Evolutionary conservation across 2,113 vertebrate genomes (phyloP), one percentile per base, ranked within the genome.

Genomic region (Octodon degus): DNA sequence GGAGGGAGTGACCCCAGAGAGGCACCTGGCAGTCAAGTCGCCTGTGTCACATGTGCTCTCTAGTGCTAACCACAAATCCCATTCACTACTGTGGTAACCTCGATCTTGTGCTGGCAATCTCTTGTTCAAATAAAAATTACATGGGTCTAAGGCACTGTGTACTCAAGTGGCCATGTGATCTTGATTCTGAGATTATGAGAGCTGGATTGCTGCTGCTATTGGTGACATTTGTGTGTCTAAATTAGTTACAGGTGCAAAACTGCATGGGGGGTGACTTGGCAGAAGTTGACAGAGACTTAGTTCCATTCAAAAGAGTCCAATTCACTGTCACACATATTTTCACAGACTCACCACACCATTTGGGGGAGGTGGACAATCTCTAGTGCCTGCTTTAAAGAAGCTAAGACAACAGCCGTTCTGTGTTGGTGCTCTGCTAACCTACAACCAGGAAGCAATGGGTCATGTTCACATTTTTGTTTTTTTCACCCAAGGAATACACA

Each of bases 71-170:
- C 89, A 82, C 68, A 82, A 74, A 67, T 50, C 86, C 43, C 16
- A 72, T 34, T 94, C 19, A 34, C 60, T 25, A 30, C 40, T 90
- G 86, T 92, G 81, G 94, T 89, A 94, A 95, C 65, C 34, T 91
- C 62, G 60, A 53, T 86, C 93, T 91, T 77, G 74, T 53, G 34
- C 37, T 91, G 94, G 87, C 94, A 97, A 91, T 95, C 60, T 86
- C 77, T 91, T 74, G 60, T 74, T 97, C 91, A 94, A 90, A 93
- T 87, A 96, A 89, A 95, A 96, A 95, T 53, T 37, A 86, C 30
- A 53, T 0, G 50, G 60, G 25, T 80, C 74, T 94, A 63, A 89
- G 93, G 65, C 62, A 37, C 80, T 58, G 86, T 89, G 92, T 62
- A 76, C 65, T 95, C 95, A 79, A 68, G 89, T 17, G 91, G 63